Evolutionary conservation across 2,888 invertebrate species (phyloP).

Genomic region (Conistra vaccinii): DNA sequence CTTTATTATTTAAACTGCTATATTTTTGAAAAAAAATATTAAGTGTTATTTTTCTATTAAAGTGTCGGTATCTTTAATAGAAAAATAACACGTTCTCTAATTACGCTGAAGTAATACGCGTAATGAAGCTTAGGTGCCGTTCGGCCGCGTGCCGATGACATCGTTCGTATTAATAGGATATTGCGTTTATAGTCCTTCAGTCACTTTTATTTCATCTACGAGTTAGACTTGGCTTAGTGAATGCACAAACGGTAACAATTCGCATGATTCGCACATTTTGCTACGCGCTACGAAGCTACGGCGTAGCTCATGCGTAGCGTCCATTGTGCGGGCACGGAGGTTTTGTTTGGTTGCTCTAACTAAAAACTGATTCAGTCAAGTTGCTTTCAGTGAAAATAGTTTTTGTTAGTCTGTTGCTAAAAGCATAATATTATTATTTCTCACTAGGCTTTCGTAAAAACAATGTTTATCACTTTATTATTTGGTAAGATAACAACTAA

Average conservation of each 20-base stretch:
- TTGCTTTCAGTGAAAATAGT: neutral
- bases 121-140: no score
- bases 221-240: no score
- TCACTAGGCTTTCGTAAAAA: neutral
- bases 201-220: neutral
- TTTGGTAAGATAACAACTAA: no score
- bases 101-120: neutral
- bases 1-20: no score
- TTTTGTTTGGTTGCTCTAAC: neutral
- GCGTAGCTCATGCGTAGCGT: slow-evolving; percentile 28
- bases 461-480: neutral
- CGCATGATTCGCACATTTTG: neutral
- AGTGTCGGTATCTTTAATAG: no score
- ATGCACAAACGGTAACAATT: neutral
- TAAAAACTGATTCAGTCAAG: neutral
- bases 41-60: no score
- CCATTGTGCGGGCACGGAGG: neutral
- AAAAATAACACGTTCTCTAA: no score
- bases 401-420: neutral
- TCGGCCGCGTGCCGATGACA: neutral
- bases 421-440: no score
- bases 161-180: neutral
- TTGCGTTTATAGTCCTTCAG: neutral
- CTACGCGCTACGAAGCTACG: slow-evolving; percentile 38
- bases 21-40: no score